Base-by-base conservation (phyloP, 2,113 vertebrate species). In the Glareola pratincola region DNA sequence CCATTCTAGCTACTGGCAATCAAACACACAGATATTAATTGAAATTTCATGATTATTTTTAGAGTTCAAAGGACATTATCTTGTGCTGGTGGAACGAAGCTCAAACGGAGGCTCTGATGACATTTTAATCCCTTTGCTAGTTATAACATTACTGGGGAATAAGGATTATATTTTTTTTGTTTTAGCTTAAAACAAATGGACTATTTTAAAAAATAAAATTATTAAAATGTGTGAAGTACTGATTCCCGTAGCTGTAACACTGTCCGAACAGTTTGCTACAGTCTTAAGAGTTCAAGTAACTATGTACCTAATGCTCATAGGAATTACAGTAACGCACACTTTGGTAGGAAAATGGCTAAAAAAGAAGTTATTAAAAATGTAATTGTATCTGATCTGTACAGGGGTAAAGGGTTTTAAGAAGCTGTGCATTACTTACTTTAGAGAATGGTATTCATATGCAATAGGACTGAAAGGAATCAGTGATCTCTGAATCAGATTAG, bases 61-160 rank as follows among this genome's bases (percentile, higher is more conserved):
- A 85, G 85, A 85, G 48, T 98, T 97, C 89, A 97, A 90, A 91
- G 81, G 93, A 92, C 79, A 88, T 94, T 94, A 85, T 97, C 85
- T 96, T 96, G 64, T 29, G 63, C 37, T 85, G 78, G 85, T 97
- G 86, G 89, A 97, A 97, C 22, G 37, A 97, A 93, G 74, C 75
- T 93, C 67, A 92, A 77, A 93, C 73, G 79, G 73, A 95, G 97
- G 53, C 16, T 39, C 85, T 93, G 84, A 89, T 92, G 85, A 85
- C 45, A 91, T 92, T 95, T 94, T 96, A 95, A 93, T 94, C 62
- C 76, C 27, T 88, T 85, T 85, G 7, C 34, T 79, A 19, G 6
- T 95, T 88, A 81, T 37, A 93, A 36, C 43, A 88, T 88, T 91
- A 79, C 8, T 30, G 29, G 11, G 12, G 26, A 79, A 45, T 37